These are phyloP conservation scores for Thymallus thymallus DNA, from an alignment of 2,113 vertebrate species.

Conservation along the genomic window DNA sequence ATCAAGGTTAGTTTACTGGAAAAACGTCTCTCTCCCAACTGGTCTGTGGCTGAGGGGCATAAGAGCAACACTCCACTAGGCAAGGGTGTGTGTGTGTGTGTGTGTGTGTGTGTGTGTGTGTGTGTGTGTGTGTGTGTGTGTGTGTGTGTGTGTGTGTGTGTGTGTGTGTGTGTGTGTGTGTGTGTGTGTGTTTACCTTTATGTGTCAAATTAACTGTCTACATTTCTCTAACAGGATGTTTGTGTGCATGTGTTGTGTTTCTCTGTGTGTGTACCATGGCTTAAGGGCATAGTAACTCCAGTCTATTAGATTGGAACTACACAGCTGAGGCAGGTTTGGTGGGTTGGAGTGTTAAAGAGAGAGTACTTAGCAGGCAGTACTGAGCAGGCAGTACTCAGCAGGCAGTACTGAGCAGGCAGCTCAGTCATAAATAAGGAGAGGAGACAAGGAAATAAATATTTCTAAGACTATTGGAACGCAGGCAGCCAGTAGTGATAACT, in stretches of 20 bases:
- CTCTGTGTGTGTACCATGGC: neutral
- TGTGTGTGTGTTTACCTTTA: no score
- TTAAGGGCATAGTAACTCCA: no score
- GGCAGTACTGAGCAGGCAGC: neutral
- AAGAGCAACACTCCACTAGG: conserved; percentile 39
- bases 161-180: no score
- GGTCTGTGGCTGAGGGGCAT: conserved; percentile 61
- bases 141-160: conserved; percentile 6
- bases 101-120: conserved; percentile 42
- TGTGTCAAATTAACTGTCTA: no score
- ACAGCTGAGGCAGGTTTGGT: no score
- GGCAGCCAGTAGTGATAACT: neutral
- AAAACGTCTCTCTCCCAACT: conserved; percentile 59
- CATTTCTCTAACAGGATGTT: no score
- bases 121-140: conserved; percentile 31
- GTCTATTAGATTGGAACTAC: no score
- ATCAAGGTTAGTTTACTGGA: conserved; percentile 78
- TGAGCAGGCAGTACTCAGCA: no score
- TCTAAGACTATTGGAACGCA: neutral
- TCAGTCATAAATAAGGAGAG: neutral
- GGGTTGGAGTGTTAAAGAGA: no score
- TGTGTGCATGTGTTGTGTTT: neutral
- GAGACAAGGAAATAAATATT: neutral
- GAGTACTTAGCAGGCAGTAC: no score
- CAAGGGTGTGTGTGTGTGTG: conserved; percentile 36